Base-by-base conservation (phyloP, 1,140 invertebrate species). In the Drosophila biarmipes region DNA sequence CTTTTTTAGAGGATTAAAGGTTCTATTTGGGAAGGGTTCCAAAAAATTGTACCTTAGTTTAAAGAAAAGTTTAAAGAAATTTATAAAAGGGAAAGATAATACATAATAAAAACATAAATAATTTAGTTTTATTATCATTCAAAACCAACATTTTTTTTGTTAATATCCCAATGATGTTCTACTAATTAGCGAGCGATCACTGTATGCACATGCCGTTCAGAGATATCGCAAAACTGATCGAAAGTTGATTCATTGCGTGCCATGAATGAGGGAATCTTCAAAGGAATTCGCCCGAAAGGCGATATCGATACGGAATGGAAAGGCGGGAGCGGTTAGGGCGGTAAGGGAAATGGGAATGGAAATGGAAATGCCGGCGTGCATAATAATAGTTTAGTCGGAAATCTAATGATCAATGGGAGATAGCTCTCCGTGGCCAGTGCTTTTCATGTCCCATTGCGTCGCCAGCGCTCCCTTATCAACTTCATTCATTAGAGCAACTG, bases 401-500 rank as follows among this genome's bases (percentile, higher is more conserved):
- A 63, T 55, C 48, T 55, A 68, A 55, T 68, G 66, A 69, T 69
- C 63, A 68, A 68, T 59, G 48, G 38, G 12, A 34, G 24, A 55
- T 37, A 48, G 54, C 46, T 21, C 21, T 7, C 21, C 24, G 12
- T 5, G 8, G 12, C 43, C 57, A 15, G 12, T 35, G 51, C 62
- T 40, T 59, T 81, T 53, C 14, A 40, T 59, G 77, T 61, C 12
- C 40, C 62, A 64, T 46, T 56, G 45, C 57, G 17, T 62, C 52
- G 43, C 31, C 53, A 53, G 54, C 24, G 48, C 48, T 40, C 37
- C 66, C 80, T 86, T 82, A 81, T 87, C 74, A 81, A 82, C 82
- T 86, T 86, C 82, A 86, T 82, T 86, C 82, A 86, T 86, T 86
- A 74, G 81, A 56, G 62, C 19, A 51, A 35, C 67, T 81, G 77